phyloP scores from a whole-genome alignment of 2,888 invertebrate genomes.

The Cephus sareptanus region DNA sequence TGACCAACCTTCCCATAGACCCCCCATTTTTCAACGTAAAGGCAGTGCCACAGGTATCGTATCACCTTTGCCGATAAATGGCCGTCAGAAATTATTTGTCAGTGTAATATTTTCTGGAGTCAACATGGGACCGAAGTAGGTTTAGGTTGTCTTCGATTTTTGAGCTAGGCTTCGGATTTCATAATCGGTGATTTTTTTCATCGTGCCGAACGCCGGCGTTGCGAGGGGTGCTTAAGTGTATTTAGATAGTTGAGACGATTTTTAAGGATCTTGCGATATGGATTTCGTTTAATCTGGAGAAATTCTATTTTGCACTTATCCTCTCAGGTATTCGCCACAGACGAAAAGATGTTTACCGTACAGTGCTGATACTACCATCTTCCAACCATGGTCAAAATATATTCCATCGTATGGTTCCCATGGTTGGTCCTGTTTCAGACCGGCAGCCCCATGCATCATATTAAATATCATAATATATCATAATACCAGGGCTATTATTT shows the following conservation, averaged over 20 bases:
- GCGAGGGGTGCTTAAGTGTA: not conserved
- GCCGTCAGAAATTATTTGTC: slow-evolving; percentile 31
- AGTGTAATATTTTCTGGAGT: slow-evolving; percentile 7
- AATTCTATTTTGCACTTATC: not conserved
- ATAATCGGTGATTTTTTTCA: not conserved
- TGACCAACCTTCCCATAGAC: slow-evolving; percentile 23
- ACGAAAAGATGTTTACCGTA: not conserved
- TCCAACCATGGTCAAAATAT: slow-evolving; percentile 28
- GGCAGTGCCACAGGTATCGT: slow-evolving; percentile 42
- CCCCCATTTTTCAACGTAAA: slow-evolving; percentile 44
- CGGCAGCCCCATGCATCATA: slow-evolving; percentile 33
- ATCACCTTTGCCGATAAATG: slow-evolving; percentile 46
- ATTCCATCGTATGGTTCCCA: slow-evolving; percentile 10
- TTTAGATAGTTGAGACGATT: not conserved
- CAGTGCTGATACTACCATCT: not conserved
- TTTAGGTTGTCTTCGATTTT: not conserved
- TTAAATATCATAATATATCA: slow-evolving; percentile 49
- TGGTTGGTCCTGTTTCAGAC: slow-evolving; percentile 16
- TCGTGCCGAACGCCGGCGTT: not conserved
- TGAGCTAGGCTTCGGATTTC: not conserved
- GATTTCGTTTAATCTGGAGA: not conserved
- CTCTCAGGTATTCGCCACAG: not conserved
- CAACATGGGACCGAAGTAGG: not conserved
- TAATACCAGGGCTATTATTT: slow-evolving; percentile 34
- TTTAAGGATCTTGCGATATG: not conserved